Base-by-base conservation (phyloP, 2,113 vertebrate species). In the Pandion haliaetus region DNA sequence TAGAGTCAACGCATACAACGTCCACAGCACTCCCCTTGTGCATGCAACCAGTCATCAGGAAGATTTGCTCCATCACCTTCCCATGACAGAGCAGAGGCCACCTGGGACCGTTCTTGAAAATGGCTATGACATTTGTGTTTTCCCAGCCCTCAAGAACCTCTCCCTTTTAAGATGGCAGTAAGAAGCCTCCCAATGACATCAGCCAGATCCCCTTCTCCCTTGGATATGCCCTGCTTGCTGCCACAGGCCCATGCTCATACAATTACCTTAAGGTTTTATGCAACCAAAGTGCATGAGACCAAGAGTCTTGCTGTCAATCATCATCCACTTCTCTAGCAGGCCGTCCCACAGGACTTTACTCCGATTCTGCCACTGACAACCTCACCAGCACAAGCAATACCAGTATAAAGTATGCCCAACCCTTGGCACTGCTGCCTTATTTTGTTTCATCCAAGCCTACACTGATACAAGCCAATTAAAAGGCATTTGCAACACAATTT, bases 191-290 rank as follows among this genome's bases (percentile, higher is more conserved):
- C 40, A 11, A 12, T 2, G 70, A 19, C 17, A 57, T 20, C 47
- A 78, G 54, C 40, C 42, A 23, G 32, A 25, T 6, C 36, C 34
- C 28, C 5, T 29, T 34, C 57, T 72, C 49, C 36, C 29, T 17
- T 12, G 31, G 55, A n/a, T 7, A n/a, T 6, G 45, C 20, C 54
- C 42, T 49, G 57, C 36, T 71, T 34, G 36, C 78, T 83, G 52
- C 36, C 57, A 18, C 0, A 3, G 4, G 29, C 25, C 57, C 34
- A 14, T 1, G 11, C 42, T 34, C 0, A 0, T 7, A 28, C 61
- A 49, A 44, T 10, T 6, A 25, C 8, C 28, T 62, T 12, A 8
- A 14, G 21, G 14, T 21, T 62, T 57, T 42, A 40, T 29, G 54
- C 32, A 62, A 55, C 8, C 47, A 3, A 23, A 40, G 36, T 1